Evolutionary conservation across 2,113 vertebrate species (phyloP), one percentile per base, ranked within the genome.

Genomic region (Sisor rabdophorus): DNA sequence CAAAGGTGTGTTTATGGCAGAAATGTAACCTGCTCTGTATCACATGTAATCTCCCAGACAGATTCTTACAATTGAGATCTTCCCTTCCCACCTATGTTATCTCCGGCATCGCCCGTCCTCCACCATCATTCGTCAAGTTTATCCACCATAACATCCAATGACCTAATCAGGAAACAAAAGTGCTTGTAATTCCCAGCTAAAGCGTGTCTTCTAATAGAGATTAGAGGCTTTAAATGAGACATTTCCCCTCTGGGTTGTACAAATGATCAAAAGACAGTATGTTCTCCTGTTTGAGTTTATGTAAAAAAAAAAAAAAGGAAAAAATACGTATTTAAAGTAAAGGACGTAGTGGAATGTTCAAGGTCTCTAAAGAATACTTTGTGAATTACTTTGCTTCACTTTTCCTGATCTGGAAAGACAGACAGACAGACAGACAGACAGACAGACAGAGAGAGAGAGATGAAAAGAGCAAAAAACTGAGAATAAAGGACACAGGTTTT

Each of bases 121-220:
- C 50, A 12, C 55, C 48, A 6, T 28, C 59, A 60, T 77, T 77
- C 40, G 44, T 67, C 44, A 59, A 75, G 69, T 81, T 78, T 72
- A 79, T 77, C 55, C 68, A 80, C 60, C 68, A 69, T 60, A 71
- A 79, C 32, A n/a, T 73, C 17, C 60, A 78, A 60, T 55, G 77
- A 84, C 77, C 60, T 82, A 82, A 79, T 85, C 84, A 82, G 78
- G 73, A 55, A 61, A 47, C 83, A 83, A 84, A n/a, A 87, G 86
- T 73, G 59, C 84, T 81, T 82, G 86, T 85, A 87, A 87, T 87
- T 85, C 84, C 80, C 77, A 30, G 59, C 80, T 84, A 85, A 85
- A 83, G 82, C 78, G 73, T 81, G 75, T 82, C 83, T 81, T 85
- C 79, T 70, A 77, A 83, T 83, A 71, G 72, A 87, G 86, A 87